Conservation (phyloP, 2,888 invertebrate genomes). For the Platycnemis pennipes region DNA sequence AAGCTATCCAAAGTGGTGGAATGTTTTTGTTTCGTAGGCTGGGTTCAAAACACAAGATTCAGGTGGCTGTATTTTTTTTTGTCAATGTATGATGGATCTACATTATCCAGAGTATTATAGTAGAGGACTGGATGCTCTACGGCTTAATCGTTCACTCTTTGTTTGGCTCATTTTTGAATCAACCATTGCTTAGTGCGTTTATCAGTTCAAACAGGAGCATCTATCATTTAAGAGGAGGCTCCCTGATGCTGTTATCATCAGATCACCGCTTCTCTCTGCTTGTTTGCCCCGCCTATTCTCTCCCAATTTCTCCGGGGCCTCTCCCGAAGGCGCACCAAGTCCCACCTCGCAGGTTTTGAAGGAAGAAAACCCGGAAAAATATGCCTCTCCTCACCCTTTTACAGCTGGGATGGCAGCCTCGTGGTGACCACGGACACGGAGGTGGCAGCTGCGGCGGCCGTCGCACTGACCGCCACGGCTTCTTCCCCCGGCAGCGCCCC, state of each 20-base stretch:
- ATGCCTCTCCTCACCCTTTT: conserved; percentile 37
- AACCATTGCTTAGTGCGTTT: neutral
- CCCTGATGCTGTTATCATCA: neutral
- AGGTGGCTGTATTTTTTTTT: too few species aligned
- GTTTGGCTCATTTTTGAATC: neutral
- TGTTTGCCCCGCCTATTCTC: neutral
- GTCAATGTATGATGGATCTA: too few species aligned
- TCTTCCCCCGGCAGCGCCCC: conserved; percentile 72
- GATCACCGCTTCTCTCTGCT: neutral
- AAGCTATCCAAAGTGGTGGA: too few species aligned
- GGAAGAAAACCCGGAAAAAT: neutral
- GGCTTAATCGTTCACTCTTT: too few species aligned
- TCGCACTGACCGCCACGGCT: conserved; percentile 71
- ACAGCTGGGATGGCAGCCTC: conserved; percentile 50
- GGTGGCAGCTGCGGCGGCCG: neutral
- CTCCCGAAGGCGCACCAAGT: neutral
- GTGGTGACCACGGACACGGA: conserved; percentile 32
- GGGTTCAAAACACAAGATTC: too few species aligned
- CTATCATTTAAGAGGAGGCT: neutral
- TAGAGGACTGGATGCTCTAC: too few species aligned
- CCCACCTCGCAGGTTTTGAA: neutral
- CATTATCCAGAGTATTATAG: too few species aligned
- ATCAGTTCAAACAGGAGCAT: neutral
- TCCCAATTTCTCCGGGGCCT: neutral
- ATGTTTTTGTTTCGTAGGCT: too few species aligned